phyloP scores from a whole-genome alignment of 2,113 vertebrate genomes.

The Engraulis encrasicolus region DNA sequence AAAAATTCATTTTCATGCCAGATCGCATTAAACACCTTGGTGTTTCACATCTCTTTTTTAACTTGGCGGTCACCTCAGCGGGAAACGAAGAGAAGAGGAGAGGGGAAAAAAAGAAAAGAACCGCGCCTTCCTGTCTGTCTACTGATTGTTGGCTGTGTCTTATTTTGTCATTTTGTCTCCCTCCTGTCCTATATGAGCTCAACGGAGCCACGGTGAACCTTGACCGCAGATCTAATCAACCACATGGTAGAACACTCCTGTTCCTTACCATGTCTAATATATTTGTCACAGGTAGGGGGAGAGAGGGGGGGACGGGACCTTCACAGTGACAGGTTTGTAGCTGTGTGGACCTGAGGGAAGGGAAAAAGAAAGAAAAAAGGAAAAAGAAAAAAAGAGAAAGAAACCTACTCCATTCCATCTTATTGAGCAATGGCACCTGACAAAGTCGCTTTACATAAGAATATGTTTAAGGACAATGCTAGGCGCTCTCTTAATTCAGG shows the following conservation, averaged over 20 bases:
- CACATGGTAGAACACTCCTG: background rate
- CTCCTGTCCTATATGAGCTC: background rate
- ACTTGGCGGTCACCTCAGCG: background rate
- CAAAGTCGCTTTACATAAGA: slow-evolving; percentile 78
- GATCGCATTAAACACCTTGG: background rate
- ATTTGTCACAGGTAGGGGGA: no score
- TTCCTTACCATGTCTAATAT: slow-evolving; percentile 34
- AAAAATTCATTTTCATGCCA: background rate
- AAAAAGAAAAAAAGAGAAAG: no score
- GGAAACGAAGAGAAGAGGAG: background rate
- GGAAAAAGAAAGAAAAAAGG: background rate
- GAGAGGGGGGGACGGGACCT: slow-evolving; percentile 48
- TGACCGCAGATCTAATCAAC: slow-evolving; percentile 42
- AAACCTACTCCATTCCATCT: slow-evolving; percentile 38
- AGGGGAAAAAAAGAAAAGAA: no score
- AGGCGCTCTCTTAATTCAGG: slow-evolving; percentile 71
- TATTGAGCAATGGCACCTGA: slow-evolving; percentile 62
- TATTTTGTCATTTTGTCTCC: background rate
- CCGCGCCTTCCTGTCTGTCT: background rate
- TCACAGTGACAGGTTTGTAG: slow-evolving; percentile 49
- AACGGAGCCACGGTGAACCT: background rate
- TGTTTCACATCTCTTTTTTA: background rate
- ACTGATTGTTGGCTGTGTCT: background rate
- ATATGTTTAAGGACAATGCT: slow-evolving; percentile 79
- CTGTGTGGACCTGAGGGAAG: slow-evolving; percentile 5